A percentile compares a stretch with the other conserved stretches of the same genome.
Evolutionary conservation across 2,113 vertebrate species (phyloP).

Genomic region (Protomyctophum bolini): DNA sequence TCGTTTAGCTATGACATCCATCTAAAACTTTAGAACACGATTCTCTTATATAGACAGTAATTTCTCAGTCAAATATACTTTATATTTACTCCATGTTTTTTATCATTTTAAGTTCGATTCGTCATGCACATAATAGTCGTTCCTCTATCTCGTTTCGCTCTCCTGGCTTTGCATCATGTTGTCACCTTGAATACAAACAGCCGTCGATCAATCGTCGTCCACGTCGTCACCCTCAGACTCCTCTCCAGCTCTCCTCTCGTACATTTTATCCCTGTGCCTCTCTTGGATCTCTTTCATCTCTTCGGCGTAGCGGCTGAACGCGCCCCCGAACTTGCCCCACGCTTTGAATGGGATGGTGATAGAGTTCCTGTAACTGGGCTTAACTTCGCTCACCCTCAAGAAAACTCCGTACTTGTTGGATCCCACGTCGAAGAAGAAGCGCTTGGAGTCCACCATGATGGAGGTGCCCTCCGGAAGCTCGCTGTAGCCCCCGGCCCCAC

Average conservation of each 20-base stretch:
- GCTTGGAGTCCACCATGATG: conserved; percentile 95
- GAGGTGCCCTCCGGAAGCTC: conserved; percentile 96
- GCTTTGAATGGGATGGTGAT: conserved; percentile 97
- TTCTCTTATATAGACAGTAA: conserved; percentile 75
- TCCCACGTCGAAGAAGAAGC: conserved; percentile 97
- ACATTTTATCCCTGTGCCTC: conserved; percentile 91
- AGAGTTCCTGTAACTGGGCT: conserved; percentile 96
- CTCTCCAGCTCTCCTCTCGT: conserved; percentile 85
- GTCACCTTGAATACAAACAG: conserved; percentile 53
- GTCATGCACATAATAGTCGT: conserved; percentile 74
- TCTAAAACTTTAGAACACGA: conserved; percentile 68
- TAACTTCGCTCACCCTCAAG: conserved; percentile 94
- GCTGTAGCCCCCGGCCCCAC: conserved; percentile 84
- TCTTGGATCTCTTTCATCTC: conserved; percentile 99
- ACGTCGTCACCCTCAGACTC: conserved; percentile 93
- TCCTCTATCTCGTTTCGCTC: conserved; percentile 47
- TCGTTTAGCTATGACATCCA: conserved; percentile 72
- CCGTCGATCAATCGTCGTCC: conserved; percentile 88
- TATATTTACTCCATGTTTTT: conserved; percentile 63
- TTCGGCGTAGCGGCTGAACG: conserved; percentile 94
- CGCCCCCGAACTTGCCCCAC: conserved; percentile 95
- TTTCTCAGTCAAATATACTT: conserved; percentile 80
- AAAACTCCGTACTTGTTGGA: conserved; percentile 99
- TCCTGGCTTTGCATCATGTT: conserved; percentile 67
- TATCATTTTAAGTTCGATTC: conserved; percentile 70